A percentile compares a stretch with the other conserved stretches of the same genome.
phyloP scores from a whole-genome alignment of 2,888 invertebrate genomes.

The Nephrocerus scutellatus region DNA sequence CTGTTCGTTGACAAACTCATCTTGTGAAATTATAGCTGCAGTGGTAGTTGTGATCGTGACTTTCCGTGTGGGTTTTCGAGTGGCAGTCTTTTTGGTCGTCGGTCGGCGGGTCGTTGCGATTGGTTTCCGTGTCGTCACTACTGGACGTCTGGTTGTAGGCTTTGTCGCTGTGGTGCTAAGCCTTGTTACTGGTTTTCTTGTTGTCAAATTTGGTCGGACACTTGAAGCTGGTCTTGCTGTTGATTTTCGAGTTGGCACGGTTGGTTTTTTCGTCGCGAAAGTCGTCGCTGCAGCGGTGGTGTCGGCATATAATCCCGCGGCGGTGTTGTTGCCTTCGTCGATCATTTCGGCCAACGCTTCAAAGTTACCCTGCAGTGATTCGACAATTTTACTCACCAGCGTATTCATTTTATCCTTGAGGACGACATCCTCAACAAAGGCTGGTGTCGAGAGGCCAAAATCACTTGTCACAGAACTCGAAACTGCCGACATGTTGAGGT shows the following conservation, averaged over 20 bases:
- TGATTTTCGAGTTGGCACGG: conserved; percentile 38
- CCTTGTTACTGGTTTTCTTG: conserved; percentile 40
- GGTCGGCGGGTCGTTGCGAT: conserved; percentile 35
- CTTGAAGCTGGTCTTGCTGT: conserved; percentile 29
- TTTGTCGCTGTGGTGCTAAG: conserved; percentile 31
- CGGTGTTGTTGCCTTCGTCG: conserved; percentile 49
- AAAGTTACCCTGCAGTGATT: conserved; percentile 76
- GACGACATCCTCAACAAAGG: conserved; percentile 68
- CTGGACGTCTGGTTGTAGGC: conserved; percentile 31
- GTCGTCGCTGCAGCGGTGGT: conserved; percentile 20
- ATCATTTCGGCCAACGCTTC: conserved; percentile 73
- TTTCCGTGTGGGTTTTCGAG: conserved; percentile 30
- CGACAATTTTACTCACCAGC: conserved; percentile 76
- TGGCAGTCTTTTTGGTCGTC: conserved; percentile 45
- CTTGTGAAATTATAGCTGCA: conserved; percentile 30
- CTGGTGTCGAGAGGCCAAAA: conserved; percentile 67
- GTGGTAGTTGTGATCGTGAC: conserved; percentile 39
- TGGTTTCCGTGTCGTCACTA: conserved; percentile 32
- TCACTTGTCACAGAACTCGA: conserved; percentile 52
- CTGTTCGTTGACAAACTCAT: conserved; percentile 39
- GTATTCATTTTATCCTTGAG: conserved; percentile 72
- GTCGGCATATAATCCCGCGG: conserved; percentile 16
- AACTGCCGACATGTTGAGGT: conserved; percentile 62
- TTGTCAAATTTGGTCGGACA: conserved; percentile 34
- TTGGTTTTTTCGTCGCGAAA: conserved; percentile 28